Percentiles rank a stretch among this genome's conserved stretches.
Evolutionary conservation across 92 coral and sea anemone genomes (phyloP).

Genomic region (Plumapathes pennacea): DNA sequence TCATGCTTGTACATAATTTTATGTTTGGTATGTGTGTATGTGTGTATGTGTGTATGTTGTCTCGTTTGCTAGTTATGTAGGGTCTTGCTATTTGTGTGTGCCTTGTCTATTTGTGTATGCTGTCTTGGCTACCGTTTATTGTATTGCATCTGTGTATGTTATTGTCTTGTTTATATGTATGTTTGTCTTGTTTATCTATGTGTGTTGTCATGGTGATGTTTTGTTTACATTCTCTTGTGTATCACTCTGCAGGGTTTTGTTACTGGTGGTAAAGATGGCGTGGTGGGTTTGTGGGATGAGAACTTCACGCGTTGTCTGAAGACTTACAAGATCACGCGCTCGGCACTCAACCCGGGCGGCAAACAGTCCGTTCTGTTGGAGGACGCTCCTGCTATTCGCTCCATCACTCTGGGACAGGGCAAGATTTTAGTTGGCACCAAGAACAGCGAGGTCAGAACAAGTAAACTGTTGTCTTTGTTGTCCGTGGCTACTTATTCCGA

Average conservation of each 20-base stretch:
- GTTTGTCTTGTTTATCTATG: no score
- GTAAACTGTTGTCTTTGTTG: not conserved
- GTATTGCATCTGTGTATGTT: no score
- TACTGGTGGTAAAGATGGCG: constrained; percentile 98
- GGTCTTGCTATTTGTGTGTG: no score
- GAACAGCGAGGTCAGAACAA: constrained; percentile 78
- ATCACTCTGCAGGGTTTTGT: constrained; percentile 79
- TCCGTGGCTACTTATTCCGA: not conserved
- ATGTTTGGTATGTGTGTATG: no score
- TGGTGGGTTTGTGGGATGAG: constrained; percentile 91
- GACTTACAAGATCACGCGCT: constrained; percentile 86
- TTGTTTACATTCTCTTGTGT: no score
- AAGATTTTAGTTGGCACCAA: constrained; percentile 90
- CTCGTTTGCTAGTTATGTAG: no score
- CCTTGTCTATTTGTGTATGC: no score
- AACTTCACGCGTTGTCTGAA: constrained; percentile 90
- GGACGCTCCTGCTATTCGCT: constrained; percentile 89
- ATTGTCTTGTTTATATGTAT: no score
- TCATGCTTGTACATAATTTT: no score
- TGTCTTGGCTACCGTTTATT: no score
- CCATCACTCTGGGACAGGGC: constrained; percentile 96
- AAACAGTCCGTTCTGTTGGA: constrained; percentile 67
- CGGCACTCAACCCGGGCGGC: constrained; percentile 77
- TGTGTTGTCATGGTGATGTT: not conserved
- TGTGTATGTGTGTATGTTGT: no score